These are phyloP conservation scores for Gallinago stenura DNA, from an alignment of 2,797 vertebrate species.

Conservation along the genomic window DNA sequence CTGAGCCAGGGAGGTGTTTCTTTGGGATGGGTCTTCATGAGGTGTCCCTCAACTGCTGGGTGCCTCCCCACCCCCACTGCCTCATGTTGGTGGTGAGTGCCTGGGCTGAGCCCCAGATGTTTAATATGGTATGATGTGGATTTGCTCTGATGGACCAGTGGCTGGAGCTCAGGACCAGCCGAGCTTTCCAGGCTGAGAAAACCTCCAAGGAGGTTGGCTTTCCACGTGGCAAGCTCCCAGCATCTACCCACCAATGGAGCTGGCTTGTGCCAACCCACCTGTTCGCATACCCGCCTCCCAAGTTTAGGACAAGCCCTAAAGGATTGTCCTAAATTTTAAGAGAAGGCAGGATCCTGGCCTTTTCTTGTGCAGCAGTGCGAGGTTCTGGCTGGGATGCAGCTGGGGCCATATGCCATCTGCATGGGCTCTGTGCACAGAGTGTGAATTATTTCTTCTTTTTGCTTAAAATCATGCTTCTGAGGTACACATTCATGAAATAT, in stretches of 20 bases:
- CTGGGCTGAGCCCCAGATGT: background rate
- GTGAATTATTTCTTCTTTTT: background rate
- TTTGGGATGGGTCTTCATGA: background rate
- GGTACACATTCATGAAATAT: slow-evolving; percentile 32
- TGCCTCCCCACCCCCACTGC: background rate
- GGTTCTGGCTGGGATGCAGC: background rate
- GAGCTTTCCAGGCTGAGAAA: background rate
- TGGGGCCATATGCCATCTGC: fast-evolving
- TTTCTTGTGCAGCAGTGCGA: fast-evolving
- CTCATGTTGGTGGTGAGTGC: background rate
- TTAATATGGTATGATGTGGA: background rate
- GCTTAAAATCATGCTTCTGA: background rate
- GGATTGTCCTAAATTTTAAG: background rate
- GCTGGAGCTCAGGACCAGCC: background rate
- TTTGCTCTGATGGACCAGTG: background rate
- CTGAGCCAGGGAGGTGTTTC: background rate
- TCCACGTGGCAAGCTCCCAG: fast-evolving
- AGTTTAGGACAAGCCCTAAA: background rate
- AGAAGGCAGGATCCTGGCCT: background rate
- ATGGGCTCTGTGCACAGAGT: fast-evolving
- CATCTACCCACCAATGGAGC: background rate
- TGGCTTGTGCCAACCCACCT: background rate
- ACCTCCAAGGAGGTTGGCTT: background rate
- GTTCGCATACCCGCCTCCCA: background rate
- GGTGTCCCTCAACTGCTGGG: background rate